These are phyloP conservation scores for Arctocebus calabarensis DNA, from an alignment of 2,797 vertebrate species.

Conservation along the genomic window DNA sequence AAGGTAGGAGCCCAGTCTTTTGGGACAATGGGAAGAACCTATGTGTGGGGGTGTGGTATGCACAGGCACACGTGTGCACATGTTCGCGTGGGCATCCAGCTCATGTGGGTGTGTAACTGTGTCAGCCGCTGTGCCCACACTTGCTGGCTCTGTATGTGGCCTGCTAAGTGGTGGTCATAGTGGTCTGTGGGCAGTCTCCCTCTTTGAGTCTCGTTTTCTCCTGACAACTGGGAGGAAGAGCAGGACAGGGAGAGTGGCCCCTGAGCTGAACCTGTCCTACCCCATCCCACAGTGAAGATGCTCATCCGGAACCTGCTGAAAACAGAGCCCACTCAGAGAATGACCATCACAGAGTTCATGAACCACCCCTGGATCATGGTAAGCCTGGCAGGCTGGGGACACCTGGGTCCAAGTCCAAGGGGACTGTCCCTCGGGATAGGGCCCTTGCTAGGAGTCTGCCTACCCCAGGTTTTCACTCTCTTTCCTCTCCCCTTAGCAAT, in stretches of 20 bases:
- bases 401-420: neutral
- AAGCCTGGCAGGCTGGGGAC: slow-evolving; percentile 48
- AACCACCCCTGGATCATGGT: slow-evolving; percentile 99
- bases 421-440: rapidly evolving
- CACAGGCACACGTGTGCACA: rapidly evolving
- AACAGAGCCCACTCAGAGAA: slow-evolving; percentile 97
- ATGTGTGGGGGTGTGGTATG: rapidly evolving
- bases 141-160: neutral
- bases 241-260: neutral
- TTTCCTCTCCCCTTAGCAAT: slow-evolving; percentile 89
- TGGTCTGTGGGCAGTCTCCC: neutral
- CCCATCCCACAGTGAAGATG: slow-evolving; percentile 92
- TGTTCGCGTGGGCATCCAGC: rapidly evolving
- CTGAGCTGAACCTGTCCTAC: neutral
- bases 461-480: neutral
- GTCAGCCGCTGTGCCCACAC: too few species aligned
- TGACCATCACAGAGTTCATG: slow-evolving; percentile 99
- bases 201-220: neutral
- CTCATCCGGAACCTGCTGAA: slow-evolving; percentile 97
- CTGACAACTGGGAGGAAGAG: neutral
- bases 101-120: rapidly evolving
- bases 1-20: slow-evolving; percentile 89
- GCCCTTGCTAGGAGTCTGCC: neutral
- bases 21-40: neutral
- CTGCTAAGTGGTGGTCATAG: rapidly evolving